Evolutionary conservation across 2,888 invertebrate genomes (phyloP).

Genomic region (Napeogenes sylphis): DNA sequence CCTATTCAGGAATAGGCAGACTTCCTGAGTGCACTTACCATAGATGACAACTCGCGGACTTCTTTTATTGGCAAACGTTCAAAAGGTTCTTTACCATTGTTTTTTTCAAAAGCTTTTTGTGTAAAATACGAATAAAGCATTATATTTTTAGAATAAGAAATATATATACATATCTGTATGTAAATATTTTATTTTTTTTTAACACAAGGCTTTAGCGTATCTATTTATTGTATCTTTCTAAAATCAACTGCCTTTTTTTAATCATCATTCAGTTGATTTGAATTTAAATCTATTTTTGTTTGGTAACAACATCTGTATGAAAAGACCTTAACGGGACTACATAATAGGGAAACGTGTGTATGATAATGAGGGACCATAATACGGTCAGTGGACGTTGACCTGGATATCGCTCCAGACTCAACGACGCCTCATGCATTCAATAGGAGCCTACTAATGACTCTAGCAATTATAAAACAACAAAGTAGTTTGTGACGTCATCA

Average conservation of each 20-base stretch:
- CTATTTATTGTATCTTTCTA: no score
- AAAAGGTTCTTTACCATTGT: constrained; percentile 25
- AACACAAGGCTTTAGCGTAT: no score
- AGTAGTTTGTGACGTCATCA: background rate
- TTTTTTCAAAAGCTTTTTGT: constrained; percentile 2
- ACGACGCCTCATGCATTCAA: constrained; percentile 46
- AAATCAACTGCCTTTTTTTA: no score
- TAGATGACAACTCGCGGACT: constrained; percentile 20
- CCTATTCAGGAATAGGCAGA: constrained; percentile 29
- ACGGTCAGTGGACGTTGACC: constrained; percentile 58
- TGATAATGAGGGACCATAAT: constrained; percentile 35
- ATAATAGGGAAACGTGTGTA: constrained; percentile 30
- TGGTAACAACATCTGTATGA: background rate
- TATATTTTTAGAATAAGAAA: background rate
- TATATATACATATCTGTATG: no score
- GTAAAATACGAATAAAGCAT: background rate
- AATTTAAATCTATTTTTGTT: no score
- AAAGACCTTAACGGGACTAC: constrained; percentile 14
- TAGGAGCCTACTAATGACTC: constrained; percentile 24
- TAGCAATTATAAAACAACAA: constrained; percentile 8
- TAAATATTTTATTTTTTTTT: no score
- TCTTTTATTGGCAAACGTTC: constrained; percentile 30
- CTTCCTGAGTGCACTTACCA: constrained; percentile 26
- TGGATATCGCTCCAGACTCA: constrained; percentile 53
- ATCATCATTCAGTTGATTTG: no score